phyloP scores from a whole-genome alignment of 1,140 invertebrate genomes.

The Hycleus cichorii region DNA sequence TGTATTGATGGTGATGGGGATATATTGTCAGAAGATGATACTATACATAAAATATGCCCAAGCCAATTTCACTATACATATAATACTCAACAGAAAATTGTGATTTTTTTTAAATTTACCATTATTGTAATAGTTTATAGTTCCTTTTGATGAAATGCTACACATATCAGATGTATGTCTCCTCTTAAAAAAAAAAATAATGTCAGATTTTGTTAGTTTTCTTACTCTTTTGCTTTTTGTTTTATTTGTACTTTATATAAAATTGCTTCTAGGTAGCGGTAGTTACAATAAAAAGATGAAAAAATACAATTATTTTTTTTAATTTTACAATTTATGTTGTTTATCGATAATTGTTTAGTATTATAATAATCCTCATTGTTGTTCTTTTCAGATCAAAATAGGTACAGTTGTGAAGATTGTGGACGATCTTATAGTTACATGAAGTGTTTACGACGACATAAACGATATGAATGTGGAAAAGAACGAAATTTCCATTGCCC shows the following conservation, averaged over 20 bases:
- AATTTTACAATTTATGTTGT: not conserved
- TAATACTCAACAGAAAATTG: slow-evolving; percentile 27
- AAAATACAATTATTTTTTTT: slow-evolving; percentile 11
- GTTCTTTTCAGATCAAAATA: not conserved
- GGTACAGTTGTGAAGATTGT: slow-evolving; percentile 34
- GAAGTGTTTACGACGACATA: slow-evolving; percentile 48
- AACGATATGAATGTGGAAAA: slow-evolving; percentile 56
- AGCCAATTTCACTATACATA: slow-evolving; percentile 9
- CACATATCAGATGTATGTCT: slow-evolving; percentile 18
- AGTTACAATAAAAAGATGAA: slow-evolving; percentile 25
- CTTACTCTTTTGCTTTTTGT: slow-evolving; percentile 7
- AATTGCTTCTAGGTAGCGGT: slow-evolving; percentile 25
- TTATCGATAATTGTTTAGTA: too few relatives aligned
- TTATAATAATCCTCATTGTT: not conserved
- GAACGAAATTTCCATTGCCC: slow-evolving; percentile 21
- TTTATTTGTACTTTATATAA: slow-evolving; percentile 22
- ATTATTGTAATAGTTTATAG: slow-evolving; percentile 24
- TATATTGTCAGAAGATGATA: slow-evolving; percentile 12
- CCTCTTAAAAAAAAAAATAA: not conserved
- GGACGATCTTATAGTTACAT: slow-evolving; percentile 49
- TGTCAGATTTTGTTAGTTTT: slow-evolving; percentile 5
- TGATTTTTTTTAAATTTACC: slow-evolving; percentile 25
- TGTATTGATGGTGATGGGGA: slow-evolving; percentile 16
- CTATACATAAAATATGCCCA: slow-evolving; percentile 12
- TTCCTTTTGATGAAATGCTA: slow-evolving; percentile 17